These are phyloP conservation scores for Sebastes cheni DNA, from an alignment of 2,797 vertebrate species.

Conservation along the genomic window DNA sequence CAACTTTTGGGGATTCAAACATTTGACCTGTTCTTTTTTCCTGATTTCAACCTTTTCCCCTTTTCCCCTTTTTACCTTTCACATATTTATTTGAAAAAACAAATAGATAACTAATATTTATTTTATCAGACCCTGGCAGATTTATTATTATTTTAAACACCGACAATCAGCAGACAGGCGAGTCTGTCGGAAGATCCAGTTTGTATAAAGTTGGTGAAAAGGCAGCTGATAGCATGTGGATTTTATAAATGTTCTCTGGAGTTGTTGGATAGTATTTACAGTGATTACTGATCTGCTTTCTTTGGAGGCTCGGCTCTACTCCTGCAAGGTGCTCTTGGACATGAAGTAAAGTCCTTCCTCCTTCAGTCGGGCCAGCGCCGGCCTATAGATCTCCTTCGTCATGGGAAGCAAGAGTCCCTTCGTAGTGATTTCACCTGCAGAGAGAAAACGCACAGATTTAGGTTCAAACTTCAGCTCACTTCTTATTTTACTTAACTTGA, in stretches of 20 bases:
- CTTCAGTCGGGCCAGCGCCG: slow-evolving; percentile 86
- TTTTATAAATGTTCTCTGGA: neutral
- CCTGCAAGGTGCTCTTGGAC: slow-evolving; percentile 81
- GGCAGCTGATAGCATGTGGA: neutral
- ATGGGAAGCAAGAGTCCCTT: slow-evolving; percentile 92
- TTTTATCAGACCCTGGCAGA: neutral
- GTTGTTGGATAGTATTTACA: neutral
- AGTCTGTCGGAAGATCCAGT: neutral
- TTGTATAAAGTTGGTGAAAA: neutral
- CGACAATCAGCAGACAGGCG: neutral
- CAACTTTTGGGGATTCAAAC: neutral
- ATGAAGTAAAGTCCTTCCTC: slow-evolving; percentile 89
- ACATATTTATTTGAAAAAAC: neutral
- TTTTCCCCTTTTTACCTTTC: neutral
- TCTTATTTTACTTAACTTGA: neutral
- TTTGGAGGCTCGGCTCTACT: slow-evolving; percentile 51
- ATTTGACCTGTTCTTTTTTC: neutral
- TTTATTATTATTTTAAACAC: neutral
- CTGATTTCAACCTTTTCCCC: neutral
- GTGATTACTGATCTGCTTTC: neutral
- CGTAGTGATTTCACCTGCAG: slow-evolving; percentile 88
- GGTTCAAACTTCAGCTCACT: neutral
- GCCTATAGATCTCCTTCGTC: slow-evolving; percentile 89
- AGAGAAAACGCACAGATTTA: neutral
- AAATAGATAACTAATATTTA: neutral